These are phyloP conservation scores for Trinorchestia longiramus DNA, from an alignment of 1,140 invertebrate genomes.

Conservation along the genomic window DNA sequence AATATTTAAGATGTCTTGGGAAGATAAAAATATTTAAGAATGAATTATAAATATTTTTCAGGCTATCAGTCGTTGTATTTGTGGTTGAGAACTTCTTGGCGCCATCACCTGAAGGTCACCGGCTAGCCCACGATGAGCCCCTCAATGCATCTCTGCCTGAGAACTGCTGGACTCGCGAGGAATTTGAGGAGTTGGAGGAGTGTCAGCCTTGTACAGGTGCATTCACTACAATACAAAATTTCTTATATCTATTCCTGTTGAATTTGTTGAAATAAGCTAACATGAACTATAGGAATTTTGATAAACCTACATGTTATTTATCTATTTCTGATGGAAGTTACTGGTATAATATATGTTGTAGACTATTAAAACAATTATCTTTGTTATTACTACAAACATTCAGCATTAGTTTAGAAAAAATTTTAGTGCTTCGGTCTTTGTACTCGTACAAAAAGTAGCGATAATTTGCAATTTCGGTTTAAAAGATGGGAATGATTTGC, in stretches of 20 bases:
- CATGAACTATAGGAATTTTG: background rate
- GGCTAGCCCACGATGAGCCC: background rate
- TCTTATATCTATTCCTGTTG: background rate
- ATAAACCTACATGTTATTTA: background rate
- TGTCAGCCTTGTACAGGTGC: constrained; percentile 39
- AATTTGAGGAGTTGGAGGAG: background rate
- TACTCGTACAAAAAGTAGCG: too few relatives aligned
- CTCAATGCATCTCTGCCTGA: background rate
- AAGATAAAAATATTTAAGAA: background rate
- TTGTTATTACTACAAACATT: background rate
- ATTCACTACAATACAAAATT: background rate
- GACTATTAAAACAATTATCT: background rate
- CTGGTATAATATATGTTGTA: background rate
- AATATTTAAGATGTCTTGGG: too few relatives aligned
- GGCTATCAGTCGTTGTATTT: background rate
- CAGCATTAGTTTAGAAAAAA: background rate
- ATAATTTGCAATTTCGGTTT: too few relatives aligned
- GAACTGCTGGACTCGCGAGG: background rate
- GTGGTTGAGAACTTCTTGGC: constrained; percentile 18
- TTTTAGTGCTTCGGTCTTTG: background rate
- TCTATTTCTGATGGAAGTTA: background rate
- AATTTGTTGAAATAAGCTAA: background rate
- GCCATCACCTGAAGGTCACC: background rate
- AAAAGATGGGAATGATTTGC: too few relatives aligned
- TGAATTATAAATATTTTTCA: background rate